A percentile compares a stretch with the other conserved stretches of the same genome.
These are phyloP conservation scores for Drosophila prostipennis DNA, from an alignment of 2,888 invertebrate species.

Conservation along the genomic window DNA sequence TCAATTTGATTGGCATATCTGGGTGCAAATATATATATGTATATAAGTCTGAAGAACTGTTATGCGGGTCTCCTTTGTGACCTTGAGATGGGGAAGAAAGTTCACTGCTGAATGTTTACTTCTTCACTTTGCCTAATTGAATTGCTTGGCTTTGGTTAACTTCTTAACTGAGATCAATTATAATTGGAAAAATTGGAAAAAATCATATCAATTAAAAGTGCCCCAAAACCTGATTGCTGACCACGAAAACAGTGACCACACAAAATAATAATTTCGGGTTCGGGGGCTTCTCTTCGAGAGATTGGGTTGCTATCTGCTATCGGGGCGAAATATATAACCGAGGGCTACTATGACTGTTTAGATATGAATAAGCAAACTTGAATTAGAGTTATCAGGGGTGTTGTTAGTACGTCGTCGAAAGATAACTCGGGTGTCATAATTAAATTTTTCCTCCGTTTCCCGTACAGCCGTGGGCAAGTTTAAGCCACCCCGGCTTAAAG, in stretches of 20 bases:
- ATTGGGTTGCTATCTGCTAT: conserved; percentile 18
- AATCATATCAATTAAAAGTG: conserved; percentile 46
- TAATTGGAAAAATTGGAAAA: conserved; percentile 43
- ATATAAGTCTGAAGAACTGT: neutral
- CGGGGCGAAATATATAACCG: conserved; percentile 35
- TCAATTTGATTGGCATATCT: conserved; percentile 72
- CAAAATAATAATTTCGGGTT: conserved; percentile 13
- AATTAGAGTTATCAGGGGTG: conserved; percentile 64
- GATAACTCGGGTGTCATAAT: conserved; percentile 76
- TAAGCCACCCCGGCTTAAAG: conserved; percentile 47
- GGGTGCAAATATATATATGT: conserved; percentile 28
- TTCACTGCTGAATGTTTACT: conserved; percentile 28
- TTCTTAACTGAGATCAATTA: conserved; percentile 45
- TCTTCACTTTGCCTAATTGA: conserved; percentile 31
- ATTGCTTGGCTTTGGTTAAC: conserved; percentile 43
- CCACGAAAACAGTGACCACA: conserved; percentile 34
- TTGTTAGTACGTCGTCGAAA: conserved; percentile 56
- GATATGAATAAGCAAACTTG: conserved; percentile 48
- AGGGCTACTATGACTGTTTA: conserved; percentile 42
- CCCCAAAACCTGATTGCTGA: conserved; percentile 37
- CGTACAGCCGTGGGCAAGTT: conserved; percentile 47
- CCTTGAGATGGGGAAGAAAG: conserved; percentile 31
- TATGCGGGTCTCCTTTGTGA: conserved; percentile 32
- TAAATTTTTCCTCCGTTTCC: conserved; percentile 63
- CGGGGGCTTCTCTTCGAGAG: neutral